Percentiles rank a stretch among this genome's conserved stretches.
Conservation (phyloP, 2,888 invertebrate genomes). For the Rhyacophila evoluta region DNA sequence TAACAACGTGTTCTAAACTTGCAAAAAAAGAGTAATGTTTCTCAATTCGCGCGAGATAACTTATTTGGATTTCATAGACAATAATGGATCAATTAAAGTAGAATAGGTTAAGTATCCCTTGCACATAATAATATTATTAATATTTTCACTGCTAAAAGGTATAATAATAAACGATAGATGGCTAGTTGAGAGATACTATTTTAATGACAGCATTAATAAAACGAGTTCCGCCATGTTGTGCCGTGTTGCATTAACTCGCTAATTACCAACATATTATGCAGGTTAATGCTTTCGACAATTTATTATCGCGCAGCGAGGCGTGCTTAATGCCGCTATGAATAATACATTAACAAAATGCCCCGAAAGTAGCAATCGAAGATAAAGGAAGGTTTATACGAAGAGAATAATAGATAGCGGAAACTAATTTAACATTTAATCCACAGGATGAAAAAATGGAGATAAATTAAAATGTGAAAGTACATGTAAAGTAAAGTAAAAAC, state of each 20-base stretch:
- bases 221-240: conserved; percentile 32
- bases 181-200: neutral
- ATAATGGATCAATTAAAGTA: no score
- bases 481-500: no score
- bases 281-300: conserved; percentile 41
- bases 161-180: neutral
- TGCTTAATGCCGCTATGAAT: neutral
- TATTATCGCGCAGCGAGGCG: conserved; percentile 26
- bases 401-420: neutral
- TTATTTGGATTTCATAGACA: no score
- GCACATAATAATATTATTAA: no score
- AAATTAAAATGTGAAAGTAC: no score
- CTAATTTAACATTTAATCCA: no score
- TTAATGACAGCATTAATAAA: conserved; percentile 37
- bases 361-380: neutral
- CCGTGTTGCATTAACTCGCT: conserved; percentile 36
- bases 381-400: neutral
- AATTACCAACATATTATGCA: conserved; percentile 44
- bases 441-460: no score
- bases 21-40: no score
- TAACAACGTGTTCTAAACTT: no score
- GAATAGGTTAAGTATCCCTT: no score
- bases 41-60: no score
- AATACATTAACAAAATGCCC: neutral
- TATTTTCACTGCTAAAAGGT: neutral